Evolutionary conservation across 2,888 invertebrate species (phyloP).

Genomic region (Eledona agricola): DNA sequence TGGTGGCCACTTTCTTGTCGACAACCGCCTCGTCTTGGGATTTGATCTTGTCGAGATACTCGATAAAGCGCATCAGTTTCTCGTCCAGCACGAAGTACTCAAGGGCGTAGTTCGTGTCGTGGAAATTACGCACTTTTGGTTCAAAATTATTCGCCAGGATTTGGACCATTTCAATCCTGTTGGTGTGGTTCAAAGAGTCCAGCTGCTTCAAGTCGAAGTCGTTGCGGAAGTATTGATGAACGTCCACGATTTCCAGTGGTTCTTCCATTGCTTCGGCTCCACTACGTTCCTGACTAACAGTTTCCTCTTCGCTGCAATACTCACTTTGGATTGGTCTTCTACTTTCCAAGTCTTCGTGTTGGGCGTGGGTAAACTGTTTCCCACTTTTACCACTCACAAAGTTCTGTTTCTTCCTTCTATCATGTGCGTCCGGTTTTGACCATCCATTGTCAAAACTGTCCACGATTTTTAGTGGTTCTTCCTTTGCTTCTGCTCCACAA

Average conservation of each 20-base stretch:
- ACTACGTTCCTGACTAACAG: neutral
- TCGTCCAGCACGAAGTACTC: constrained; percentile 30
- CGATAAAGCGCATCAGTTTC: constrained; percentile 26
- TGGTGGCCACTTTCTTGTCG: constrained; percentile 12
- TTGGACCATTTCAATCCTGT: neutral
- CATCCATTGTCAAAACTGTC: no score
- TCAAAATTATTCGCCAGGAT: constrained; percentile 2
- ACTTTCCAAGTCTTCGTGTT: no score
- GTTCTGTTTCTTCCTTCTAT: no score
- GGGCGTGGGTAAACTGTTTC: no score
- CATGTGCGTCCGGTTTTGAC: no score
- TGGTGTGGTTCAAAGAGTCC: neutral
- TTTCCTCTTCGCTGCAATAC: no score
- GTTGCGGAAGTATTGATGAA: constrained; percentile 16
- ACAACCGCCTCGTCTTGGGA: constrained; percentile 10
- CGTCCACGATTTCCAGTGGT: constrained; percentile 22
- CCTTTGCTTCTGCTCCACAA: constrained; percentile 3
- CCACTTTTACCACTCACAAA: no score
- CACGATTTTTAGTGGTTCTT: no score
- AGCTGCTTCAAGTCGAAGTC: constrained; percentile 15
- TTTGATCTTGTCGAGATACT: constrained; percentile 23
- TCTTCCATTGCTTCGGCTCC: constrained; percentile 6
- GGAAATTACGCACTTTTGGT: neutral
- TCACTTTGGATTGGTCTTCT: no score
- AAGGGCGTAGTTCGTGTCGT: constrained; percentile 4